Conservation (phyloP, 2,888 invertebrate species). For the Dilophus febrilis region DNA sequence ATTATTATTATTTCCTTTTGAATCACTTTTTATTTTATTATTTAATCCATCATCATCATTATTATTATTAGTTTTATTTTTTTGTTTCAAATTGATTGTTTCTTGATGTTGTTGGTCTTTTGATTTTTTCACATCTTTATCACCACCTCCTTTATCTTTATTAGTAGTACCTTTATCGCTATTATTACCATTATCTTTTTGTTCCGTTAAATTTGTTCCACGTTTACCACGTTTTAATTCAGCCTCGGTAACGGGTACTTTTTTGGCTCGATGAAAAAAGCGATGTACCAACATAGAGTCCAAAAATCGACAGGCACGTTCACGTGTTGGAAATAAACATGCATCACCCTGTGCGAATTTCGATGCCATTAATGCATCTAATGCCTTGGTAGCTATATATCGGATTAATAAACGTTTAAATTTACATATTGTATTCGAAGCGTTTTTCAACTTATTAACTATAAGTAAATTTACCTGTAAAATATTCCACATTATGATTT, state of each 20-base stretch:
- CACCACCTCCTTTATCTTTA: constrained; percentile 30
- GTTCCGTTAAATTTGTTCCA: constrained; percentile 15
- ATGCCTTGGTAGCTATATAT: constrained; percentile 65
- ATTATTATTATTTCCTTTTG: too few relatives aligned
- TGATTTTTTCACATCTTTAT: constrained; percentile 24
- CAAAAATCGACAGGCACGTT: constrained; percentile 62
- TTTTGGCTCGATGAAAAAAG: constrained; percentile 88
- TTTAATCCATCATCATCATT: too few relatives aligned
- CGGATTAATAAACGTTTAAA: too few relatives aligned
- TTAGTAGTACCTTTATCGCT: constrained; percentile 19
- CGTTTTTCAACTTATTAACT: background rate
- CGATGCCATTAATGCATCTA: constrained; percentile 81
- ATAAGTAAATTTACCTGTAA: constrained; percentile 48
- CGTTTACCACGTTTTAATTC: constrained; percentile 38
- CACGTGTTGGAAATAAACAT: constrained; percentile 63
- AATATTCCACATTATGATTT: constrained; percentile 93
- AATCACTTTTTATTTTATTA: too few relatives aligned
- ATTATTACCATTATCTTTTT: constrained; percentile 24
- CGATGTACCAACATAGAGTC: constrained; percentile 80
- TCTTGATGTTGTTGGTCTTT: constrained; percentile 29
- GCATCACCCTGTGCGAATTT: constrained; percentile 67
- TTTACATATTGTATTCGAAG: too few relatives aligned
- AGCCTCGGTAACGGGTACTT: constrained; percentile 59
- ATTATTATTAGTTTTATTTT: too few relatives aligned
- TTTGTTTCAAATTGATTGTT: too few relatives aligned